Evolutionary conservation across 1,140 invertebrate species (phyloP).

Genomic region (Bilobella aurantiaca): DNA sequence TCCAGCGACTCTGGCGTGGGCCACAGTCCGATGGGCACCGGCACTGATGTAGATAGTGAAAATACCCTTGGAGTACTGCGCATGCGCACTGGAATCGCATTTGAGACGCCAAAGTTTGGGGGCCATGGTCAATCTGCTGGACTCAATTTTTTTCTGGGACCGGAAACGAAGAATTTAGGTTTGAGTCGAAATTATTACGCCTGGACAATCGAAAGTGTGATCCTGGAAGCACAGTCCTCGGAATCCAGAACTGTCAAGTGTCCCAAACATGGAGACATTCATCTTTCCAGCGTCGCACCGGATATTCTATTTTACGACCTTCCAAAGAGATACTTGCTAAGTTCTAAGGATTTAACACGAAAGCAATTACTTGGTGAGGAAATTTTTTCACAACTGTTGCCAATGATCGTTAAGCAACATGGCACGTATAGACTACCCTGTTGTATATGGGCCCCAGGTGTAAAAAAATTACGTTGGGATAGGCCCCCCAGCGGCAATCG

Average conservation of each 20-base stretch:
- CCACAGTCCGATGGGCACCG: conserved; percentile 24
- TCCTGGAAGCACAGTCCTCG: conserved; percentile 46
- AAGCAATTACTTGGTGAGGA: conserved; percentile 32
- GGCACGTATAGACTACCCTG: too few species aligned
- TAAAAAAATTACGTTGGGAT: too few species aligned
- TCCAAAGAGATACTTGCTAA: conserved; percentile 23
- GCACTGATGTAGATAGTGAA: conserved; percentile 22
- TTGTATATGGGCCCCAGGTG: too few species aligned
- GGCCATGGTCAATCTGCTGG: conserved; percentile 15
- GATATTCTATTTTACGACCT: conserved; percentile 48
- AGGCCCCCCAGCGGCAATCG: too few species aligned
- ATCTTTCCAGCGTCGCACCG: conserved; percentile 64
- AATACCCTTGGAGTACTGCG: conserved; percentile 16
- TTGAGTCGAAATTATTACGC: conserved; percentile 38
- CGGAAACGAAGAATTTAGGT: not conserved
- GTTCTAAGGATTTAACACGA: conserved; percentile 15
- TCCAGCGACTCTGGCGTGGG: conserved; percentile 34
- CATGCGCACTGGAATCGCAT: conserved; percentile 21
- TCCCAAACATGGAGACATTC: conserved; percentile 60
- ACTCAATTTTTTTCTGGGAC: conserved; percentile 30
- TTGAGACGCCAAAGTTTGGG: conserved; percentile 16
- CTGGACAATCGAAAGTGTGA: conserved; percentile 91
- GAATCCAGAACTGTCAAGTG: conserved; percentile 61
- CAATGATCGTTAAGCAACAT: too few species aligned
- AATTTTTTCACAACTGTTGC: too few species aligned